phyloP scores from a whole-genome alignment of 2,113 vertebrate genomes.

The Neodontobutis hainanensis region DNA sequence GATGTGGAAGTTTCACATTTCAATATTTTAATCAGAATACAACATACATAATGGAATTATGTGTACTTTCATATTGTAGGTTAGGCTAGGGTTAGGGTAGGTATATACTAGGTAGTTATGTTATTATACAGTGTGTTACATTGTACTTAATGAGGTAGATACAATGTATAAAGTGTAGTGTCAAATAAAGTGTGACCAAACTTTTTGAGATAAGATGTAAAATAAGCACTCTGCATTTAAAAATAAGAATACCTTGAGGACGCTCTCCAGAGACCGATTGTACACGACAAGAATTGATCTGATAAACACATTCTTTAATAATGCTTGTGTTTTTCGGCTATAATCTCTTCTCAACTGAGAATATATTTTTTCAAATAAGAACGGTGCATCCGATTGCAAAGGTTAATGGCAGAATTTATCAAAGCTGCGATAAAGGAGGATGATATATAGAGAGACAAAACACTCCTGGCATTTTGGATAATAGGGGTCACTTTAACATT shows the following conservation, averaged over 20 bases:
- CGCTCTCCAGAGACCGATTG: conserved; percentile 29
- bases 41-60: no score
- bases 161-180: no score
- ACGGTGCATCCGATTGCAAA: conserved; percentile 21
- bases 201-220: neutral
- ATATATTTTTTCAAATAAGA: conserved; percentile 13
- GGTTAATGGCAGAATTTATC: conserved; percentile 38
- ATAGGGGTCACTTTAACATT: conserved; percentile 11
- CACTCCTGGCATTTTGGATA: neutral
- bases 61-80: no score
- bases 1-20: no score
- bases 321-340: neutral
- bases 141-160: no score
- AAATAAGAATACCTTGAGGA: neutral
- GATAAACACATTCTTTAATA: conserved; percentile 39
- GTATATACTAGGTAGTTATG: no score
- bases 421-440: conserved; percentile 20
- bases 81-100: no score
- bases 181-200: no score
- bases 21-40: no score
- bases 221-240: conserved; percentile 18
- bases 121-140: no score
- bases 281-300: conserved; percentile 39
- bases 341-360: conserved; percentile 10
- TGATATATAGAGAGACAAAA: conserved; percentile 5